Conservation (phyloP, 2,888 invertebrate species). For the Thereva nobilitata region DNA sequence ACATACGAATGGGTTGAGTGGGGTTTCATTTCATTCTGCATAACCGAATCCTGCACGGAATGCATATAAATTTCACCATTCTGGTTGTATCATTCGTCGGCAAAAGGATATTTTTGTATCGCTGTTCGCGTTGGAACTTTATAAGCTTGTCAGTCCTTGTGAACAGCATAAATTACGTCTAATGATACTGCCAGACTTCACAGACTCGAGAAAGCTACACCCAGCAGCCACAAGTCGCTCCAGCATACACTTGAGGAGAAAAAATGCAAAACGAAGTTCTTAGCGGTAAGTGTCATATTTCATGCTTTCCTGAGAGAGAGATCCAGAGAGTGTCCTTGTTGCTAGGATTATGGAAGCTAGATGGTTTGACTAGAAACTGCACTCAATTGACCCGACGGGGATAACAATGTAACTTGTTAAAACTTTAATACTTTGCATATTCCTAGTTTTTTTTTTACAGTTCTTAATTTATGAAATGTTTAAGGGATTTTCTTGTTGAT, state of each 20-base stretch:
- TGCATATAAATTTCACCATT: constrained; percentile 37
- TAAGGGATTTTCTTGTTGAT: too few species aligned
- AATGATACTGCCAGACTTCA: constrained; percentile 34
- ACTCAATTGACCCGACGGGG: too few species aligned
- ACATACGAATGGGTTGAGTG: neutral
- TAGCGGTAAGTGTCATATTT: constrained; percentile 27
- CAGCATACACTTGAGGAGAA: constrained; percentile 11
- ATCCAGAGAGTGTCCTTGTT: constrained; percentile 2
- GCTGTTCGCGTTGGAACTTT: constrained; percentile 24
- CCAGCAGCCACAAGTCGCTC: constrained; percentile 11
- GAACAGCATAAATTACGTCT: constrained; percentile 35
- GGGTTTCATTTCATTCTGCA: constrained; percentile 9
- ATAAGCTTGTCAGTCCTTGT: constrained; percentile 36
- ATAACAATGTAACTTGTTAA: too few species aligned
- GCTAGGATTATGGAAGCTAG: too few species aligned
- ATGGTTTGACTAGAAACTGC: too few species aligned
- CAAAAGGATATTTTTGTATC: constrained; percentile 19
- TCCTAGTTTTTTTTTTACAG: too few species aligned
- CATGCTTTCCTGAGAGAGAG: constrained; percentile 24
- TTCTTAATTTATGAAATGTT: too few species aligned
- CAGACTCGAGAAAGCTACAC: neutral
- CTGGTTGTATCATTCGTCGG: constrained; percentile 27
- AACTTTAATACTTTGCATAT: too few species aligned
- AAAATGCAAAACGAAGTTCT: constrained; percentile 22
- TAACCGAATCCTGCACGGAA: constrained; percentile 31